Evolutionary conservation across 2,113 vertebrate genomes (phyloP).

Genomic region (Irena cyanogastra): DNA sequence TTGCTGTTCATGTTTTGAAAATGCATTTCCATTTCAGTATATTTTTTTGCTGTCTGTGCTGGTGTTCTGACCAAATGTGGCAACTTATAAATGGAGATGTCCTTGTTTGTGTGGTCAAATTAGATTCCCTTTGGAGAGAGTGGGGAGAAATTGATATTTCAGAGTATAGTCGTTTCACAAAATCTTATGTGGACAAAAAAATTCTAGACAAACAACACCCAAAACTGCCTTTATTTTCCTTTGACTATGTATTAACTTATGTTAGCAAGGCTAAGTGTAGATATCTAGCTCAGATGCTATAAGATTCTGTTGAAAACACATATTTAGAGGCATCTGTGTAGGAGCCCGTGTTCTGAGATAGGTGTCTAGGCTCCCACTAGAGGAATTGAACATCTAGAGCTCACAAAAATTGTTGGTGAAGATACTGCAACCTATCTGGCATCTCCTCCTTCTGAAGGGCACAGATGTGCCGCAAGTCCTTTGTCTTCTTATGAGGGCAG

Average conservation of each 20-base stretch:
- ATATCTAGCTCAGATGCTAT: background rate
- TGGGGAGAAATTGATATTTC: background rate
- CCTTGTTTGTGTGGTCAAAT: background rate
- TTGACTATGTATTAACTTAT: background rate
- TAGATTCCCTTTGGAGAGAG: background rate
- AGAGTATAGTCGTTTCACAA: background rate
- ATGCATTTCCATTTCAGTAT: background rate
- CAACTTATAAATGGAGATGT: background rate
- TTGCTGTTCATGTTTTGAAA: background rate
- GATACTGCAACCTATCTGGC: background rate
- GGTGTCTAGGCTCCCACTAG: background rate
- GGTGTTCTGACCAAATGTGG: background rate
- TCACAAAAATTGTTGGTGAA: background rate
- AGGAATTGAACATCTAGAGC: background rate
- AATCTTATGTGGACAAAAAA: background rate
- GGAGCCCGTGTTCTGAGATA: background rate
- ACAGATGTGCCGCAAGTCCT: background rate
- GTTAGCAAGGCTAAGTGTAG: background rate
- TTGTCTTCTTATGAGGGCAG: accelerated
- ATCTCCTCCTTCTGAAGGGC: background rate
- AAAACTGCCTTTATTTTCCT: background rate
- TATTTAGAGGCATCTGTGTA: background rate
- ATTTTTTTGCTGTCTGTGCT: background rate
- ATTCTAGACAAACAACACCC: background rate
- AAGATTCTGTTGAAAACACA: background rate